These are phyloP conservation scores for Hypolimnas misippus DNA, from an alignment of 2,888 invertebrate species.

Conservation along the genomic window DNA sequence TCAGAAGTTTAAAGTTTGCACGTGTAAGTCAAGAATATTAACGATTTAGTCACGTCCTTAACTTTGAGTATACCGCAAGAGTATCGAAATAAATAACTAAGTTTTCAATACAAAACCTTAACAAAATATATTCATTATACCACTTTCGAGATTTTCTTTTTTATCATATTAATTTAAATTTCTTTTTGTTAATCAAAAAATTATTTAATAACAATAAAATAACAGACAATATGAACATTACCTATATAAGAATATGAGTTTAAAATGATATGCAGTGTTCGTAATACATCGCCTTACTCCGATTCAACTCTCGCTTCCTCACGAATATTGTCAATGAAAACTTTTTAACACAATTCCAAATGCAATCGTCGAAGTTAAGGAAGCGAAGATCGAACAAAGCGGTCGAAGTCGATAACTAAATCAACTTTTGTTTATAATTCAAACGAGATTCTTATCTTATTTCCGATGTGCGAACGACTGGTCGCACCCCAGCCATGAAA, in stretches of 20 bases:
- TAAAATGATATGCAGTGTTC: neutral
- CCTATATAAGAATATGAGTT: too few species aligned
- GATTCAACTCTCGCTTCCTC: conserved; percentile 3
- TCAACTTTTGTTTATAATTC: conserved; percentile 72
- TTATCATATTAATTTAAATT: too few species aligned
- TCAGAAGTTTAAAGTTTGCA: conserved; percentile 64
- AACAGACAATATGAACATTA: too few species aligned
- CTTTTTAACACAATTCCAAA: conserved; percentile 70
- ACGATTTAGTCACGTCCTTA: conserved; percentile 64
- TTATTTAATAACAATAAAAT: too few species aligned
- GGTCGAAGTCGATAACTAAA: conserved; percentile 62
- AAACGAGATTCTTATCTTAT: conserved; percentile 65
- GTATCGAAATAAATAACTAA: conserved; percentile 64
- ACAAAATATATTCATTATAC: neutral
- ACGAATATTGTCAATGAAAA: conserved; percentile 55
- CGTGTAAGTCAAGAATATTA: conserved; percentile 74
- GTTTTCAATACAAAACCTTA: conserved; percentile 45
- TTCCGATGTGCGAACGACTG: conserved; percentile 52
- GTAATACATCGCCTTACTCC: neutral
- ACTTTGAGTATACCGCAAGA: conserved; percentile 62
- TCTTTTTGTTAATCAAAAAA: too few species aligned
- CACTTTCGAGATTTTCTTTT: too few species aligned
- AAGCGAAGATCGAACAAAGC: conserved; percentile 63
- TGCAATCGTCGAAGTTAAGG: conserved; percentile 64
- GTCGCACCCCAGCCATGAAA: conserved; percentile 64